These are phyloP conservation scores for Australoheros scitulus DNA, from an alignment of 2,113 vertebrate species.

Conservation along the genomic window DNA sequence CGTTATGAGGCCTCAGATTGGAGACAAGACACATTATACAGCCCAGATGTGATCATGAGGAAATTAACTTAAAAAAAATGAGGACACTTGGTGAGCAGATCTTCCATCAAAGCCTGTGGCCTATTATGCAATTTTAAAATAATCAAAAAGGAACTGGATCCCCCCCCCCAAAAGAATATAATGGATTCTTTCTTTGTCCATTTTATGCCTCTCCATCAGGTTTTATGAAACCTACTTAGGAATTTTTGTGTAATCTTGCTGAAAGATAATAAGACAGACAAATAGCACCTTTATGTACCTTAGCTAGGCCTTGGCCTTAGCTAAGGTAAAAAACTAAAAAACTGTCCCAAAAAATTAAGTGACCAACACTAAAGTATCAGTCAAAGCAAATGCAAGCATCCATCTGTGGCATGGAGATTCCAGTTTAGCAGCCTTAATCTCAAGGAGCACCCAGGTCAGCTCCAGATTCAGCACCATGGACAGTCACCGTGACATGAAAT, in stretches of 20 bases:
- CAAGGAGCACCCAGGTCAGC: neutral
- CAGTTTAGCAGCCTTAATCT: neutral
- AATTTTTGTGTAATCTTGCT: neutral
- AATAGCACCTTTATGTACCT: neutral
- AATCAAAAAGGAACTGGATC: neutral
- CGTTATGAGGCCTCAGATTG: neutral
- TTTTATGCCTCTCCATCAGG: neutral
- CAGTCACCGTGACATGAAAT: neutral
- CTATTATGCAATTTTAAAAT: neutral
- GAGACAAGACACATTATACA: neutral
- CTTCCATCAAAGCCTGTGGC: neutral
- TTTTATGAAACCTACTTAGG: neutral
- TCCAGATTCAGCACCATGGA: constrained; percentile 25
- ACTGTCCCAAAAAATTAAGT: neutral
- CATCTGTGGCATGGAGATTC: neutral
- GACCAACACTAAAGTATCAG: neutral
- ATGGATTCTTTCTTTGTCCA: neutral
- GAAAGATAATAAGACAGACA: neutral
- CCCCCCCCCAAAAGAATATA: neutral
- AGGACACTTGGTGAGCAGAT: neutral
- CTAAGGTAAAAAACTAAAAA: neutral
- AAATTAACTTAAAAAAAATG: neutral
- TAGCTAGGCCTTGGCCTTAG: neutral
- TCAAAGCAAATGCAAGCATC: neutral
- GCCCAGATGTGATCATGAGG: neutral